Evolutionary conservation across 2,797 vertebrate species (phyloP), one percentile per base, ranked within the genome.

Genomic region (Masticophis lateralis): DNA sequence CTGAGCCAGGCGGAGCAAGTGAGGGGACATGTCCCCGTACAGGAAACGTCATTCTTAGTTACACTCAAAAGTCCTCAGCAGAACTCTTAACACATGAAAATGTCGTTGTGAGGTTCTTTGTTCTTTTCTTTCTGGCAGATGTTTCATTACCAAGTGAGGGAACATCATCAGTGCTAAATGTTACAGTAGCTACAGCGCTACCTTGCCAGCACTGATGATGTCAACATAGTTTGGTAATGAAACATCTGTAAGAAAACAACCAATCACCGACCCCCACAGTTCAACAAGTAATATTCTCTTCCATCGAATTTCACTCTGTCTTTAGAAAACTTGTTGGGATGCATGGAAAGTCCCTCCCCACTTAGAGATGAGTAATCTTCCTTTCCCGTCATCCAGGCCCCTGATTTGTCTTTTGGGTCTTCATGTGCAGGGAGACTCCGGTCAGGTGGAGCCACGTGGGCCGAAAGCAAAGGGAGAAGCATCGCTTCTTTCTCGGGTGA

Each of bases 21-120:
- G 18, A 43, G 69, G 32, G 32, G 18, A 22, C 32, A 37, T 9
- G 32, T 18, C n/a, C 2, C n/a, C 1, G 0, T 74, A 37, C 6
- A 37, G 32, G 32, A 4, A 32, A 37, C 32, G 4, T 43, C 12
- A 22, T 20, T 22, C 18, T 43, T 43, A 37, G 7, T 43, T 43
- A 37, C 69, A 0, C 69, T 43, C 22, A 79, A 43, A 22, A 79
- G 18, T 43, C 18, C 1, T 43, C 8, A 22, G 32, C 37, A 22
- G 32, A 79, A 79, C 43, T 79, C 18, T 18, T 53, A 22, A 79
- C 20, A 2, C 8, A 79, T 43, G 32, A 79, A 79, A 22, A 69
- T 0, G 13, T 16, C 0, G 0, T 16, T 16, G 28, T n/a, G 27
- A 2, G 63, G 4, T n/a, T 28, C 63, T 14, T 14, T 10, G 28